Base-by-base conservation (phyloP, 1,140 invertebrate genomes). In the Heliconius eleuchia region DNA sequence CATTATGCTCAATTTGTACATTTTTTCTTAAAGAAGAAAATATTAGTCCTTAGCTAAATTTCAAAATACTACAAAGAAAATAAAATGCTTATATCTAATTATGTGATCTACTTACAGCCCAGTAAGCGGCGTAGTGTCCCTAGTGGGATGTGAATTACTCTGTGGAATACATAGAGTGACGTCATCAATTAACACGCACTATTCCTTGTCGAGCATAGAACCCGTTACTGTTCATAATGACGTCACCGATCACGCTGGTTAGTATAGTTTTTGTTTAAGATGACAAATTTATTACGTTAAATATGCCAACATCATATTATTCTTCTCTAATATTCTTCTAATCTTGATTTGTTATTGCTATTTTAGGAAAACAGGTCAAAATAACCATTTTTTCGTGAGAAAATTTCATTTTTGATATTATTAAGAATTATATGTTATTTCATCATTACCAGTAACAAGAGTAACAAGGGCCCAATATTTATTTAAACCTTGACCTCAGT, bases 81-180 rank as follows among this genome's bases (percentile, higher is more conserved):
- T 46, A 46, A 16, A 16, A 16, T 46, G 11, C 42, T 13, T 4
- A 46, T 13, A 46, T 46, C 42, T 46, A 46, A 46, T 13, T 46
- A 46, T 16, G 13, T 46, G 13, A 46, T 46, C 1, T 71, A 34
- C 11, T 19, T 88, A 5, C 82, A 95, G 89, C 88, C 94, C 89
- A 75, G 87, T 85, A 84, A 93, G 95, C 79, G 95, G 95, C 42
- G 95, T 96, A 66, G 95, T 96, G 42, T 95, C 96, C 1, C 88
- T 96, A 72, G 94, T 96, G 39, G 95, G 95, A 3, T 96, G 96
- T 88, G 96, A 96, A 87, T 86, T 97, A 77, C 89, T 96, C 16
- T 95, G 95, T 55, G 96, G 96, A 76, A 95, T 97, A 19, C 96
- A 96, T 85, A 93, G 95, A 72, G 91, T 94, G 70, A 94, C 92